phyloP scores from a whole-genome alignment of 1,140 invertebrate genomes.

The Heterodera schachtii region DNA sequence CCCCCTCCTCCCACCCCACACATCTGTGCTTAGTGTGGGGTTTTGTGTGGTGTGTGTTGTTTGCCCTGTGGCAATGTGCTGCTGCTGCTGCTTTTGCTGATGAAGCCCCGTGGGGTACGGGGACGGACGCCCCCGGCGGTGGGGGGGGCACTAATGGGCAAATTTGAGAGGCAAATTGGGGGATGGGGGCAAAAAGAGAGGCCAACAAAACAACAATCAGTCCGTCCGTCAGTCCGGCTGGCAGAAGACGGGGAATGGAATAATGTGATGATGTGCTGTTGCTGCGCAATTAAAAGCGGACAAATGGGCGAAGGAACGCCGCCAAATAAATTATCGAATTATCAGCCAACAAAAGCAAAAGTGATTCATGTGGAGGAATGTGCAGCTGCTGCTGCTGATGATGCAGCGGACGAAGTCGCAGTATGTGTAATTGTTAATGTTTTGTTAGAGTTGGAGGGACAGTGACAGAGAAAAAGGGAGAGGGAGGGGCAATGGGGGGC shows the following conservation, averaged over 20 bases:
- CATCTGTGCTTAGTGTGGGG: neutral
- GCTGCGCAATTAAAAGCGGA: slow-evolving; percentile 16
- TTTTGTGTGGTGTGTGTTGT: no score
- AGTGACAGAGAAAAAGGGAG: neutral
- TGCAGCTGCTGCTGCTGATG: no score
- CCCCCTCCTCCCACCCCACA: neutral
- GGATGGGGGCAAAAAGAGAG: no score
- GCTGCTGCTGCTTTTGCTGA: neutral
- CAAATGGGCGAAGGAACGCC: neutral
- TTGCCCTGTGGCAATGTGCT: neutral
- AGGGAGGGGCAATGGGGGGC: neutral
- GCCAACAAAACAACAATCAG: no score
- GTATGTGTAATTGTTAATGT: no score
- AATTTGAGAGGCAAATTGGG: no score
- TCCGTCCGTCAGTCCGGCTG: no score
- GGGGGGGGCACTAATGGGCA: no score
- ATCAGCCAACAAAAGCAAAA: neutral
- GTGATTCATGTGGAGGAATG: neutral
- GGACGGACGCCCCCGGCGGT: no score
- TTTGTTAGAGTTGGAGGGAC: no score
- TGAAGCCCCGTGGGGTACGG: neutral
- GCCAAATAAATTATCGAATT: neutral
- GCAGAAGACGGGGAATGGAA: no score
- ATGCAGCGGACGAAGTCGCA: no score
- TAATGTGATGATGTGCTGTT: neutral